Base-by-base conservation (phyloP, 1,140 invertebrate genomes). In the Eciton burchellii region DNA sequence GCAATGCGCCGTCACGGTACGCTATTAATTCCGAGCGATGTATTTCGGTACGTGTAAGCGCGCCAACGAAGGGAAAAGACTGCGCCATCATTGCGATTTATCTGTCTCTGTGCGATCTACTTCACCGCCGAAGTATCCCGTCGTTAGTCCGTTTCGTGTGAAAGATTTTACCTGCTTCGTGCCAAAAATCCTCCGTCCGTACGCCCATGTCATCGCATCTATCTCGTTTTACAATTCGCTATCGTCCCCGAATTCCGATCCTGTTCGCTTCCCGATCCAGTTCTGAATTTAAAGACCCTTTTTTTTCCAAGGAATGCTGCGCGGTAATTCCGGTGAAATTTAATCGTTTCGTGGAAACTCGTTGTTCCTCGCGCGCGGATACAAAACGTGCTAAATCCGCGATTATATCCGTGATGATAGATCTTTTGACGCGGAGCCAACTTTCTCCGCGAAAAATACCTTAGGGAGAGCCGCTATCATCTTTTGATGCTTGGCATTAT, bases 11-110 rank as follows among this genome's bases (percentile, higher is more conserved):
- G 62, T 59, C 81, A 83, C 84, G 83, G 45, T 45, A 41, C 43
- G 4, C 81, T 79, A 85, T 85, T 85, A 83, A 83, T 85, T 83
- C 66, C 59, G 26, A 24, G 19, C 59, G 45, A 70, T 74, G 79
- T 77, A 82, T 82, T 73, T 81, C 62, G 26, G 49, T 63, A 29
- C 45, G 60, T 47, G 47, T n/a, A 35, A 73, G 14, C 47, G 47
- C 52, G 54, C 35, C 49, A 65, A 60, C 3, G 19, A 11, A 74
- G 45, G 47, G 29, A 66, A 76, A 26, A 29, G 57, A 62, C 35
- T 71, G 45, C 65, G 41, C 66, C 29, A 49, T 71, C 56, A 56
- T 71, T 62, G 65, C 74, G 41, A 74, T 85, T 82, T 81, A 84
- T 84, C 72, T 84, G 57, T 74, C 68, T 66, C 26, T 52, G 16